Evolutionary conservation across 2,888 invertebrate genomes (phyloP).

Genomic region (Lymantria monacha): DNA sequence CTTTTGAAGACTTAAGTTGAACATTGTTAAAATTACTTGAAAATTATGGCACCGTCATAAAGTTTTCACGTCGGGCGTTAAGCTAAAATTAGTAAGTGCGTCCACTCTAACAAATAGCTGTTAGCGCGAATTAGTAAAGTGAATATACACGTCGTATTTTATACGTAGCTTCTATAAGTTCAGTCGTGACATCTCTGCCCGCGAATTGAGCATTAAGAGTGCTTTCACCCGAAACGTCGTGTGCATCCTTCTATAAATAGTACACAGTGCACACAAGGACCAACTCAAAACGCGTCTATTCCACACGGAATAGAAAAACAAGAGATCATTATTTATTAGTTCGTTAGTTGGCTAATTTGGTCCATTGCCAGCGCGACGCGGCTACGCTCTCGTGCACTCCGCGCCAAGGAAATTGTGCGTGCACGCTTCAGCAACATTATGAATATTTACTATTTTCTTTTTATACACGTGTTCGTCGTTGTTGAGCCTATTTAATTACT

Average conservation of each 20-base stretch:
- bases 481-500: conserved; percentile 9
- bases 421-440: conserved; percentile 44
- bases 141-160: conserved; percentile 64
- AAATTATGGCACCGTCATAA: conserved; percentile 77
- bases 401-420: conserved; percentile 73
- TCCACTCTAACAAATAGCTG: conserved; percentile 72
- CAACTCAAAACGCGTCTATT: conserved; percentile 75
- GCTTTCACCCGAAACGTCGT: conserved; percentile 79
- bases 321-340: conserved; percentile 82
- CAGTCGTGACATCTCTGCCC: conserved; percentile 60
- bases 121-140: conserved; percentile 69
- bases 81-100: conserved; percentile 75
- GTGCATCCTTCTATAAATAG: conserved; percentile 76
- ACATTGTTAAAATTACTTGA: conserved; percentile 74
- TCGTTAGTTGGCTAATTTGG: conserved; percentile 81
- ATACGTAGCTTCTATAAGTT: conserved; percentile 45
- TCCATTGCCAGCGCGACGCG: conserved; percentile 66
- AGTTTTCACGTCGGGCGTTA: conserved; percentile 71
- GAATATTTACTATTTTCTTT: conserved; percentile 56
- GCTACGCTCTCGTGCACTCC: conserved; percentile 74
- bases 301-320: conserved; percentile 78
- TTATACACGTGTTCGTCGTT: conserved; percentile 25
- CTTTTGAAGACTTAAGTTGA: conserved; percentile 64
- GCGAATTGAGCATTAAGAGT: conserved; percentile 75
- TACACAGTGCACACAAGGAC: conserved; percentile 60